Conservation (phyloP, 2,113 vertebrate genomes). For the Drymodes brunneopygia region DNA sequence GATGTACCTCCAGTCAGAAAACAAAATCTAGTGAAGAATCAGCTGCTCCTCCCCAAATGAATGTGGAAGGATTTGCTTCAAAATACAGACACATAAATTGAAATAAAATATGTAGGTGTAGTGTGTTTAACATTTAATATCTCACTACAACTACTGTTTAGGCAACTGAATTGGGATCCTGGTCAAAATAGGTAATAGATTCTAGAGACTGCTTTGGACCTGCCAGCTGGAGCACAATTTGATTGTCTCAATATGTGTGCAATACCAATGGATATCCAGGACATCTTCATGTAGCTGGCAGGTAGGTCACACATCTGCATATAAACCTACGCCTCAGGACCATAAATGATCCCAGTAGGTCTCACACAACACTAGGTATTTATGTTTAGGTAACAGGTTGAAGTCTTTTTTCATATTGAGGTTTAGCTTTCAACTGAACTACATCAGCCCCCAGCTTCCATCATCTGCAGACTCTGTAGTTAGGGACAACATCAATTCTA, state of each 20-base stretch:
- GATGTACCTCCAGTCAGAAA: background rate
- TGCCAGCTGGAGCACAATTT: background rate
- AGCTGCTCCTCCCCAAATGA: background rate
- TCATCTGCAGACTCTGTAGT: background rate
- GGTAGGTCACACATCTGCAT: background rate
- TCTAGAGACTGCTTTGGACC: background rate
- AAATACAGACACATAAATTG: background rate
- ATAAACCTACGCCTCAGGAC: background rate
- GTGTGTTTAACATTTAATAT: background rate
- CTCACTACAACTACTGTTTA: background rate
- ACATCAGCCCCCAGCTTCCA: background rate
- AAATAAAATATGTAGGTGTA: accelerated
- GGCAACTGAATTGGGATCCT: background rate
- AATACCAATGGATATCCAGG: background rate
- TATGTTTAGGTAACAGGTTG: background rate
- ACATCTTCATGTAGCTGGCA: background rate
- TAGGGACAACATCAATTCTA: background rate
- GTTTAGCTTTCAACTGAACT: background rate
- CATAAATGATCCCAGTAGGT: background rate
- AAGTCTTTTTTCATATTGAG: background rate
- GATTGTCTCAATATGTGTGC: background rate
- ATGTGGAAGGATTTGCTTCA: background rate
- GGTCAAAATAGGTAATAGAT: background rate
- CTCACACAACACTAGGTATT: background rate
- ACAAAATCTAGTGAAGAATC: background rate